Evolutionary conservation across 2,113 vertebrate genomes (phyloP).

Genomic region (Aspiorhynchus laticeps): DNA sequence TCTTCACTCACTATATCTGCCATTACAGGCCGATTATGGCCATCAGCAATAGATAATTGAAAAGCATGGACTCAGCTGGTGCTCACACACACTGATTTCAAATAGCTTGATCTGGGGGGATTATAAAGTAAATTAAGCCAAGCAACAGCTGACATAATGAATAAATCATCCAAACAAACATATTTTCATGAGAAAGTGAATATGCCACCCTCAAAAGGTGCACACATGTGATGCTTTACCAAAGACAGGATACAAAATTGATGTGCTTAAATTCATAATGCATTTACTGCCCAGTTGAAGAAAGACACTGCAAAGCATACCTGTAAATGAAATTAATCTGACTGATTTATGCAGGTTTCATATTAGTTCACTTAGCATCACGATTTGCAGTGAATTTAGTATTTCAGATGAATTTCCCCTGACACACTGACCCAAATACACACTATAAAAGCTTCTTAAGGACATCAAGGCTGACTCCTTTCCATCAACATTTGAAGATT

Average conservation of each 20-base stretch:
- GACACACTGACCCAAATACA: slow-evolving; percentile 47
- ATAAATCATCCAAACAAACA: not conserved
- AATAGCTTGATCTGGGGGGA: slow-evolving; percentile 27
- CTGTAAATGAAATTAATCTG: not conserved
- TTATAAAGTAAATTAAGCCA: not conserved
- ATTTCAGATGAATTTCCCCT: slow-evolving; percentile 18
- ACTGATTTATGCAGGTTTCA: not conserved
- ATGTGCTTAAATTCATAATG: not conserved
- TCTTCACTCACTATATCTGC: slow-evolving; percentile 21
- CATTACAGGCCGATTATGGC: slow-evolving; percentile 38
- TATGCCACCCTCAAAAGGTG: not conserved
- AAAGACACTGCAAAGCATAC: not conserved
- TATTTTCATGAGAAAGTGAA: not conserved
- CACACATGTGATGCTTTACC: not conserved
- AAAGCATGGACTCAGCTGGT: slow-evolving; percentile 20
- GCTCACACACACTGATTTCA: slow-evolving; percentile 33
- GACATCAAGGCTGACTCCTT: slow-evolving; percentile 50
- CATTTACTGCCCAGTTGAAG: not conserved
- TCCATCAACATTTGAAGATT: slow-evolving; percentile 3
- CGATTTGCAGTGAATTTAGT: not conserved
- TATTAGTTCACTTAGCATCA: not conserved
- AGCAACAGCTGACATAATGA: slow-evolving; percentile 1
- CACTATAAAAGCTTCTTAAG: slow-evolving; percentile 49
- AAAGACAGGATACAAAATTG: not conserved
- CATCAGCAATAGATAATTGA: slow-evolving; percentile 41